Evolutionary conservation across 2,888 invertebrate species (phyloP).

Genomic region (Noctua comes): DNA sequence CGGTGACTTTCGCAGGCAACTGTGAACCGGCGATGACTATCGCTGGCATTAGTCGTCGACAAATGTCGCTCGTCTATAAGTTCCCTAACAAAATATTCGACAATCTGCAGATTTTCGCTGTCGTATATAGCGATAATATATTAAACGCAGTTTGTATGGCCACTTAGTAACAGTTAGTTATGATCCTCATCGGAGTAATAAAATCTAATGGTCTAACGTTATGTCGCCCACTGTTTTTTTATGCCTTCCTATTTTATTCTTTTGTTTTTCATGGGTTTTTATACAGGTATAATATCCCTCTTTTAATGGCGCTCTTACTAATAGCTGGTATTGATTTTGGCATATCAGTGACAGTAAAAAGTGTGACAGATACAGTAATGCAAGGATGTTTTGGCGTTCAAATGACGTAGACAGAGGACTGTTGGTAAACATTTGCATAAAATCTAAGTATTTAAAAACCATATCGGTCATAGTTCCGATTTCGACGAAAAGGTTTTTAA

Average conservation of each 20-base stretch:
- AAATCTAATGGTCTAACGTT: conserved; percentile 41
- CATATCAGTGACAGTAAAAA: conserved; percentile 1
- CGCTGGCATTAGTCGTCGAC: background rate
- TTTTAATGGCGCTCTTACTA: conserved; percentile 28
- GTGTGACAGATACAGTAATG: background rate
- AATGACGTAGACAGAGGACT: background rate
- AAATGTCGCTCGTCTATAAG: background rate
- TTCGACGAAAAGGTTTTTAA: background rate
- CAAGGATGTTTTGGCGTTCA: background rate
- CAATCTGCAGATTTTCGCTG: conserved; percentile 5
- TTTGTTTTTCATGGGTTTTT: conserved; percentile 32
- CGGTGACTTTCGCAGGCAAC: too few species aligned
- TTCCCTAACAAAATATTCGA: conserved; percentile 20
- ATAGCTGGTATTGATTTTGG: conserved; percentile 40
- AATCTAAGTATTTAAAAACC: background rate
- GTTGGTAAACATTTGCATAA: background rate
- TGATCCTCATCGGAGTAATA: conserved; percentile 46
- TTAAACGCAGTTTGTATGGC: conserved; percentile 33
- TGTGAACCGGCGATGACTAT: background rate
- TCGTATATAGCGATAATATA: conserved; percentile 11
- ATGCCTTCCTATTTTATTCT: conserved; percentile 36
- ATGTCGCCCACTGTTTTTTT: conserved; percentile 23
- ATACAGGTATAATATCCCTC: conserved; percentile 17
- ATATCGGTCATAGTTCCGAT: background rate
- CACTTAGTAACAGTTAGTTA: conserved; percentile 43